A percentile compares a stretch with the other conserved stretches of the same genome.
Evolutionary conservation across 2,888 invertebrate genomes (phyloP).

Genomic region (Sphaerophoria taeniata): DNA sequence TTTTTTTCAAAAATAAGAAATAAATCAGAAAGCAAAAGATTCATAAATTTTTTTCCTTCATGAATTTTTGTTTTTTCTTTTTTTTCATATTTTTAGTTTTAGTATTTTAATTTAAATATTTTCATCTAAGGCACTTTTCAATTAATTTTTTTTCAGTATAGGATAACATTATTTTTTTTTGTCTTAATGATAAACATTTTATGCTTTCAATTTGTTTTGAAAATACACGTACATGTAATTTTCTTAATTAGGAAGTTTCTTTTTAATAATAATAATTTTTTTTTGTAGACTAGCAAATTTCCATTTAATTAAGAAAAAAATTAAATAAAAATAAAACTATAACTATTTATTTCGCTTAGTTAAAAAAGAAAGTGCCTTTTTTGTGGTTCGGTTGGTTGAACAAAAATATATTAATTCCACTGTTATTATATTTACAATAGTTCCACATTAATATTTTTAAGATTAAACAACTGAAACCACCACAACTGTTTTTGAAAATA

Average conservation of each 20-base stretch:
- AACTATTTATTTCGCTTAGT: neutral
- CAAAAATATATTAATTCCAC: no score
- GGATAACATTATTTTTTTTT: slow-evolving; percentile 61
- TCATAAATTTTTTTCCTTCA: slow-evolving; percentile 33
- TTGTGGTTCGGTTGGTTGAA: neutral
- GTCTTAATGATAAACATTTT: slow-evolving; percentile 42
- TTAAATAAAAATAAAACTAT: slow-evolving; percentile 16
- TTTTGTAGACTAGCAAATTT: slow-evolving; percentile 58
- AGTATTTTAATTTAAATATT: slow-evolving; percentile 50
- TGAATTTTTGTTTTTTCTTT: slow-evolving; percentile 44
- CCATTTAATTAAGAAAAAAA: slow-evolving; percentile 17
- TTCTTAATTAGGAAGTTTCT: slow-evolving; percentile 19
- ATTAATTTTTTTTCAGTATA: slow-evolving; percentile 67
- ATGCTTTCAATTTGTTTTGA: slow-evolving; percentile 54
- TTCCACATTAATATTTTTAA: no score
- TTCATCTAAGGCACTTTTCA: slow-evolving; percentile 74
- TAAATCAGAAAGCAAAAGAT: slow-evolving; percentile 55
- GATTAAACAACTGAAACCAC: no score
- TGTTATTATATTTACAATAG: no score
- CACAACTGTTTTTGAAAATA: no score
- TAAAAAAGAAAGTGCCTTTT: slow-evolving; percentile 65
- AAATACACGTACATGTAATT: slow-evolving; percentile 38
- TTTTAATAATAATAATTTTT: slow-evolving; percentile 4
- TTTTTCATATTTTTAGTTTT: slow-evolving; percentile 42
- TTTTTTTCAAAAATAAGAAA: slow-evolving; percentile 18